These are phyloP conservation scores for Malurus cyaneus DNA, from an alignment of 2,113 vertebrate species.

Conservation along the genomic window DNA sequence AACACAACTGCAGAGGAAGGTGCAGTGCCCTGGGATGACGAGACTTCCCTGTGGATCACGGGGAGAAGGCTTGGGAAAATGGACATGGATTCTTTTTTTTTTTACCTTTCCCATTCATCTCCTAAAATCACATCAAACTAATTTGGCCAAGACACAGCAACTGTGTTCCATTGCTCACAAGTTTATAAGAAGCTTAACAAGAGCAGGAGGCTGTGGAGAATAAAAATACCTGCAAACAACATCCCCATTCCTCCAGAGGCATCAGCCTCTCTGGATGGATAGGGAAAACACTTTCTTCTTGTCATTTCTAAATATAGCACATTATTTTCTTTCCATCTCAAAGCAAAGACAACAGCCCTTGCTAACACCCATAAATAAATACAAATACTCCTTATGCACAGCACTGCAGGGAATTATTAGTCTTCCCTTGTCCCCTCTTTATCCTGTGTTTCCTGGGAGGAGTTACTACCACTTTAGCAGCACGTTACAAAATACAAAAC, in stretches of 20 bases:
- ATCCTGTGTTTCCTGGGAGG: background rate
- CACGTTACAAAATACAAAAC: background rate
- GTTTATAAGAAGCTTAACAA: background rate
- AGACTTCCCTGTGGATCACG: background rate
- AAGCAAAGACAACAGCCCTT: background rate
- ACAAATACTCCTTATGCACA: background rate
- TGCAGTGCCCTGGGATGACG: background rate
- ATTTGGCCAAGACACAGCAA: background rate
- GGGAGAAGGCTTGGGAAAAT: background rate
- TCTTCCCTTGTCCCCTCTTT: background rate
- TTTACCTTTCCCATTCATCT: background rate
- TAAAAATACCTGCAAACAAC: conserved; percentile 11
- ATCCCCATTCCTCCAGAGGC: background rate
- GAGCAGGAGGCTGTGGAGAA: background rate
- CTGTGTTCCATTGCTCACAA: background rate
- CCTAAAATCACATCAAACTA: background rate
- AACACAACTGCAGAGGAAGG: background rate
- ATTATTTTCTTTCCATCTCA: conserved; percentile 9
- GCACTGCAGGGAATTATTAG: background rate
- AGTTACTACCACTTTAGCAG: background rate
- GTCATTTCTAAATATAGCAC: background rate
- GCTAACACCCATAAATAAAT: background rate
- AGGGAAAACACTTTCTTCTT: background rate
- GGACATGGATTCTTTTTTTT: background rate
- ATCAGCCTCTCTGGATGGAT: background rate